Base-by-base conservation (phyloP, 2,888 invertebrate species). In the Sphaerophoria rueppellii region DNA sequence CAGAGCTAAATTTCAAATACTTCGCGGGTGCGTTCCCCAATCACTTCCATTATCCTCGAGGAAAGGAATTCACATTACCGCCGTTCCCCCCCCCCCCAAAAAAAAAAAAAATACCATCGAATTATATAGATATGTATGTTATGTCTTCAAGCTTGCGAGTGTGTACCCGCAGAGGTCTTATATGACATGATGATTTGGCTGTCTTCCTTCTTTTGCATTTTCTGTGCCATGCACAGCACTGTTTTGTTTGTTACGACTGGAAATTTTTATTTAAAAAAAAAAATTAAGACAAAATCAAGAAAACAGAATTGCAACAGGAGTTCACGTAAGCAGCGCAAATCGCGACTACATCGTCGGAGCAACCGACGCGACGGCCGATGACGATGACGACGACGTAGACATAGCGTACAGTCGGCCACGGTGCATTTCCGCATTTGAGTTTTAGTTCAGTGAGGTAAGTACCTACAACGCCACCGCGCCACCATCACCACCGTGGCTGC, bases 351-450 rank as follows among this genome's bases (percentile, higher is more conserved):
- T 24, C 24, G 24, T 24, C 24, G 24, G 24, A 24, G 24, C 24
- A 24, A 24, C 24, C 24, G 24, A 24, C 24, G 24, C 24, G 24
- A 24, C 24, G n/a, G 67, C 52, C 72, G 16, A 43, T 16, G 60
- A 14, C 52, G 52, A 34, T 16, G n/a, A 24, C 16, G 58, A 4
- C 24, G 43, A 40, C 2, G 43, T 1, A 50, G 50, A 50, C 16
- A 40, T 54, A 24, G 24, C 24, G 24, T 24, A 24, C 24, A 65
- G 65, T 65, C 65, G 35, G 65, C 50, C 43, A 79, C 72, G 73
- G 70, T 83, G 75, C 76, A 85, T 81, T 85, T 85, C 85, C 85
- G 81, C 85, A 85, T 85, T 79, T 77, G 76, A 70, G 73, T 85
- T 79, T 77, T 73, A 70, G 73, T 73, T 76, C 81, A 80, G 75